These are phyloP conservation scores for Lamellibrachia satsuma DNA, from an alignment of 2,888 invertebrate species.

Conservation along the genomic window DNA sequence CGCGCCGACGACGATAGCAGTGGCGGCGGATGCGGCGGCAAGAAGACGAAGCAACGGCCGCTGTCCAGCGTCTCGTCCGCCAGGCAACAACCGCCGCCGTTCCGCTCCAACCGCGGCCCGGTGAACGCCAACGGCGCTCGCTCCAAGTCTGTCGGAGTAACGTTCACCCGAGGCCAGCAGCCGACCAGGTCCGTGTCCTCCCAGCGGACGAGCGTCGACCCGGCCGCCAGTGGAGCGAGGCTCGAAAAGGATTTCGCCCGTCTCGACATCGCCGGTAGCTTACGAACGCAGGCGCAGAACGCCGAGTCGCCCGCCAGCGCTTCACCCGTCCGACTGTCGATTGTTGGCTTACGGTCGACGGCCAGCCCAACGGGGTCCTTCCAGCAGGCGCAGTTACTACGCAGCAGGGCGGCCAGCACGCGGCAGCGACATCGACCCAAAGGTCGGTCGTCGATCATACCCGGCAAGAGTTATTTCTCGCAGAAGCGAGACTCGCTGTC, in stretches of 20 bases:
- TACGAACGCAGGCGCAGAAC: not conserved
- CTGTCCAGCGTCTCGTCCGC: not conserved
- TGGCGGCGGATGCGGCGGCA: not conserved
- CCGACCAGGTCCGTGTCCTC: not conserved
- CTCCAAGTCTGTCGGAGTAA: not conserved
- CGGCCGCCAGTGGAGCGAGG: not conserved
- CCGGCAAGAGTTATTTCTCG: constrained; percentile 53
- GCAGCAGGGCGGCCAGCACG: not conserved
- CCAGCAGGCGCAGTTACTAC: not conserved
- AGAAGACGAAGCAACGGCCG: not conserved
- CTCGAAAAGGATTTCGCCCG: not conserved
- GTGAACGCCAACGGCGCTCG: not conserved
- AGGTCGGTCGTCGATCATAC: constrained; percentile 48
- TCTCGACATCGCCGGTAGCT: not conserved
- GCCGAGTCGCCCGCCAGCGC: not conserved
- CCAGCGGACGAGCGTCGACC: not conserved
- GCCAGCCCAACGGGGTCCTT: not conserved
- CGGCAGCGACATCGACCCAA: constrained; percentile 40
- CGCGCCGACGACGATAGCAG: constrained; percentile 6
- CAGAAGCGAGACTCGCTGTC: constrained; percentile 52
- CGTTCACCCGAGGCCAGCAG: not conserved
- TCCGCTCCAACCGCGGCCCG: not conserved
- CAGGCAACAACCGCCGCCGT: not conserved
- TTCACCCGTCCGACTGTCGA: not conserved
- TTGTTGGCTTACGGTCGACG: not conserved